A percentile compares a stretch with the other conserved stretches of the same genome.
These are phyloP conservation scores for Galemys pyrenaicus DNA, from an alignment of 2,113 vertebrate species.

Conservation along the genomic window DNA sequence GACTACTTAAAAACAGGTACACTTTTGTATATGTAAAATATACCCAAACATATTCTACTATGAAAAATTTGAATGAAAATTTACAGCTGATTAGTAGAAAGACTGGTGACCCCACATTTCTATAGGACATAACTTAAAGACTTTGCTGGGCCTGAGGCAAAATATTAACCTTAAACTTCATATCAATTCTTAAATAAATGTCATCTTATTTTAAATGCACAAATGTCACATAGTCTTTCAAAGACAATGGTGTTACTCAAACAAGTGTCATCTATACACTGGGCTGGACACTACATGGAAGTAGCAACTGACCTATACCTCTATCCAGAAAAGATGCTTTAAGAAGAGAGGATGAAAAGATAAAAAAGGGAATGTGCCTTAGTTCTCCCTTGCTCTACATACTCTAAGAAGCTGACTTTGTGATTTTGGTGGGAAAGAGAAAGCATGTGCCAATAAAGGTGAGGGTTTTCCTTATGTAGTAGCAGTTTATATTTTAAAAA, in stretches of 20 bases:
- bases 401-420: neutral
- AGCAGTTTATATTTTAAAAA: constrained; percentile 4
- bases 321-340: neutral
- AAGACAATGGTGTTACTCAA: neutral
- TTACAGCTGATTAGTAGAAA: neutral
- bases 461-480: neutral
- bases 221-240: neutral
- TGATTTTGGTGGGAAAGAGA: neutral
- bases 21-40: neutral
- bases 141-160: neutral
- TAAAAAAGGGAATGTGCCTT: neutral
- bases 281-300: neutral
- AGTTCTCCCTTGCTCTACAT: neutral
- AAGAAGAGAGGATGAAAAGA: neutral
- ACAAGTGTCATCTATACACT: neutral
- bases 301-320: neutral
- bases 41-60: neutral
- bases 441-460: neutral
- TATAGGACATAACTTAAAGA: neutral
- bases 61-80: neutral
- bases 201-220: neutral
- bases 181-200: constrained; percentile 11
- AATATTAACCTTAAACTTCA: neutral
- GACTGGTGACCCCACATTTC: neutral
- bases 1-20: neutral